Evolutionary conservation across 2,888 invertebrate species (phyloP).

Genomic region (Aplocera efformata): DNA sequence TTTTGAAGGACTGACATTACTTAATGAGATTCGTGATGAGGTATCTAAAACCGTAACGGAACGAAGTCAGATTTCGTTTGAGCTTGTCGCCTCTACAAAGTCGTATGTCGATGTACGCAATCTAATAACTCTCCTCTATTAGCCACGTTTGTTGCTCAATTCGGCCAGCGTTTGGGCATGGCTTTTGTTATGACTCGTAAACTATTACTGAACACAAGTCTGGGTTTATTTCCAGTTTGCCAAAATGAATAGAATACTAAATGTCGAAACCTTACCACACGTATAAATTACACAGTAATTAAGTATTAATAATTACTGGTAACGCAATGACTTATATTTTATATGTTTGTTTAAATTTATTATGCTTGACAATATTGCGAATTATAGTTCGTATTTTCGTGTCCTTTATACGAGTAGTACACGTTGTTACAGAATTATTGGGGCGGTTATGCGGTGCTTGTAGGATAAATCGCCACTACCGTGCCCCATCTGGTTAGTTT

Average conservation of each 20-base stretch:
- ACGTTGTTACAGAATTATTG: slow-evolving; percentile 6
- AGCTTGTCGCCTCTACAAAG: not conserved
- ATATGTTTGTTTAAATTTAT: not conserved
- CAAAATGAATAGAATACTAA: slow-evolving; percentile 12
- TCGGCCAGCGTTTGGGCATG: slow-evolving; percentile 6
- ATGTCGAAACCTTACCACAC: slow-evolving; percentile 5
- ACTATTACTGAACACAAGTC: slow-evolving; percentile 13
- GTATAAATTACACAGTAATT: not conserved
- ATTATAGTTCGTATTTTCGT: too few species aligned
- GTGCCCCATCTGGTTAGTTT: slow-evolving; percentile 20
- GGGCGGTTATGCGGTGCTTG: slow-evolving; percentile 17
- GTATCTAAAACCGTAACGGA: too few species aligned
- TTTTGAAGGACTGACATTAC: too few species aligned
- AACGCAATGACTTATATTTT: not conserved
- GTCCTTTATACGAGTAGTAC: too few species aligned
- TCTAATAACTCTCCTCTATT: slow-evolving; percentile 40
- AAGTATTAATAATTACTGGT: too few species aligned
- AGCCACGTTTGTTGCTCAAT: slow-evolving; percentile 12
- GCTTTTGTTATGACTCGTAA: slow-evolving; percentile 16
- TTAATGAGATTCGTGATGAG: too few species aligned
- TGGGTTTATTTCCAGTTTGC: slow-evolving; percentile 10
- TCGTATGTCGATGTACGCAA: slow-evolving; percentile 27
- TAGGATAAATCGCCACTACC: slow-evolving; percentile 21
- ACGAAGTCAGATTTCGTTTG: too few species aligned
- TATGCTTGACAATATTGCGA: too few species aligned